These are phyloP conservation scores for Sylvia borin DNA, from an alignment of 2,797 vertebrate genomes.

Conservation along the genomic window DNA sequence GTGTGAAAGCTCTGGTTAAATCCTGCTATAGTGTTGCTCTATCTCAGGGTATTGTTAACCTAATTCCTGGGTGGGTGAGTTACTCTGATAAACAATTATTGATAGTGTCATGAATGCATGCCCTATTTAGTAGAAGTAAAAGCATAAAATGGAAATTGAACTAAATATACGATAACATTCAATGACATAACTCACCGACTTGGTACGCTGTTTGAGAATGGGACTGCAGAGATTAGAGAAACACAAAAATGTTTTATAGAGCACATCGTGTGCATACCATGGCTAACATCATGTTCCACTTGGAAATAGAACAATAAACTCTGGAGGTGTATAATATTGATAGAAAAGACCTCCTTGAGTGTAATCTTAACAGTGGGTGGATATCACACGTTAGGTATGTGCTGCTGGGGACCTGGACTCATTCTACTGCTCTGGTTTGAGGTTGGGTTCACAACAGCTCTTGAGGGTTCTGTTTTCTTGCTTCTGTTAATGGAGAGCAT, in stretches of 20 bases:
- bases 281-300: background rate
- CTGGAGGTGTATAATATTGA: background rate
- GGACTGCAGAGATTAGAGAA: background rate
- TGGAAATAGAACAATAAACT: background rate
- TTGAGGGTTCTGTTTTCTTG: background rate
- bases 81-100: background rate
- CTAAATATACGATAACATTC: background rate
- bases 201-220: background rate
- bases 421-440: background rate
- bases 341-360: background rate
- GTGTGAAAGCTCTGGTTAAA: background rate
- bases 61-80: background rate
- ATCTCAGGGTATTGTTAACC: background rate
- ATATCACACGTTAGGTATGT: background rate
- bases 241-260: background rate
- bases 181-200: background rate
- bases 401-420: background rate
- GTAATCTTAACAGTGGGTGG: background rate
- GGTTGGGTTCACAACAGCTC: fast-evolving
- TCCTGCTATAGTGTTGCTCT: background rate
- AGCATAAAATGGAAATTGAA: background rate
- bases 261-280: background rate
- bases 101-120: background rate
- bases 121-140: background rate
- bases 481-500: background rate